Base-by-base conservation (phyloP, 2,113 vertebrate species). In the Canis aureus region DNA sequence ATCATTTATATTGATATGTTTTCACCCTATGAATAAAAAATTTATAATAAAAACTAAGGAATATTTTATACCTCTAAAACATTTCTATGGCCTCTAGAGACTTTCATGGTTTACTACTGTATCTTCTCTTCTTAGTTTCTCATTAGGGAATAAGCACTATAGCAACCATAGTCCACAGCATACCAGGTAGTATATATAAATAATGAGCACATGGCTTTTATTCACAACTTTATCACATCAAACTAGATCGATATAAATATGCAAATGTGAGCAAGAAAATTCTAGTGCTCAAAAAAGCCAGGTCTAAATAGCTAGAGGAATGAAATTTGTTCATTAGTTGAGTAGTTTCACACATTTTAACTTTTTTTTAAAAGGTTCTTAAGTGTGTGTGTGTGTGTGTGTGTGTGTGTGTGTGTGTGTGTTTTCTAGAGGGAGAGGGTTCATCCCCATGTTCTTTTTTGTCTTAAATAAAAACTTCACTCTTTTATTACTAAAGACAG, bases 21-120 rank as follows among this genome's bases (percentile, higher is more conserved):
- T 96, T 82, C 96, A 94, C 32, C 29, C 29, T 79, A 60, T 35
- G 27, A 95, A 96, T 95, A 81, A 91, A 92, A 94, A 92, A 88
- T 91, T 17, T 76, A 94, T 94, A 94, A 80, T 89, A 83, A 97
- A 92, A 92, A 57, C 62, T 81, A 88, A 90, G 66, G 32, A 95
- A 38, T 96, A 92, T 69, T 95, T 97, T 91, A 85, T 43, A 74
- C 23, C 11, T 94, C 80, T 89, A 91, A 91, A 92, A 74, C 71
- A 87, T 55, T 78, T 82, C 83, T 79, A 35, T 57, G 85, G 88
- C 43, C 83, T 94, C 89, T 89, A 27, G 27, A 89, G 23, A 97
- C 7, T 29, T 80, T 62, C 92, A 78, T 1, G 9, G 20, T 32
- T 96, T 90, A 85, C 57, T 94, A 73, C 9, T 55, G 23, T 35